These are phyloP conservation scores for Argentina silus DNA, from an alignment of 2,797 vertebrate species.

Conservation along the genomic window DNA sequence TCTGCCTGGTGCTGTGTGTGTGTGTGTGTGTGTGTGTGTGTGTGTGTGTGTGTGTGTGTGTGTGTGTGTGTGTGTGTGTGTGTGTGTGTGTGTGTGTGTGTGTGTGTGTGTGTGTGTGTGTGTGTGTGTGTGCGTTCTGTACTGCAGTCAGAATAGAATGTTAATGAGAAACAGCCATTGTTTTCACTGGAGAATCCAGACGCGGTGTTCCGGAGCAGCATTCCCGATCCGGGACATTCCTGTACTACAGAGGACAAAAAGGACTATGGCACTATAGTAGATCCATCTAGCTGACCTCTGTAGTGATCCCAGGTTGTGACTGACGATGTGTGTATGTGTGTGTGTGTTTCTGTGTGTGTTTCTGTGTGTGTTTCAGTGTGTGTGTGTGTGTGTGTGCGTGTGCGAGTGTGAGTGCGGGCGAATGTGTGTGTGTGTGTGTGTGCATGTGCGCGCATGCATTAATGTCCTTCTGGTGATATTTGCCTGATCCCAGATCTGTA, in stretches of 20 bases:
- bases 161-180: slow-evolving; percentile 24
- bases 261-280: not conserved
- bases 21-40: too few species aligned
- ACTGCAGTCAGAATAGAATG: slow-evolving; percentile 13
- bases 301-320: slow-evolving; percentile 1
- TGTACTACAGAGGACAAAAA: not conserved
- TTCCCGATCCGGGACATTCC: not conserved
- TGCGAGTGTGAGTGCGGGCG: too few species aligned
- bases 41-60: too few species aligned
- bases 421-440: slow-evolving; percentile 6
- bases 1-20: too few species aligned
- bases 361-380: too few species aligned
- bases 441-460: not conserved
- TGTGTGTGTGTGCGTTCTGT: not conserved
- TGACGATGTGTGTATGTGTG: slow-evolving; percentile 8
- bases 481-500: too few species aligned
- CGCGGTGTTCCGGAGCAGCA: not conserved
- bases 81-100: too few species aligned
- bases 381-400: too few species aligned
- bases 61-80: too few species aligned
- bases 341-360: not conserved
- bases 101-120: too few species aligned
- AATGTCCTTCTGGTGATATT: not conserved
- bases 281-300: not conserved
- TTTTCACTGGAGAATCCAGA: slow-evolving; percentile 8